Evolutionary conservation across 2,888 invertebrate species (phyloP).

Genomic region (Choreutis nemorana): DNA sequence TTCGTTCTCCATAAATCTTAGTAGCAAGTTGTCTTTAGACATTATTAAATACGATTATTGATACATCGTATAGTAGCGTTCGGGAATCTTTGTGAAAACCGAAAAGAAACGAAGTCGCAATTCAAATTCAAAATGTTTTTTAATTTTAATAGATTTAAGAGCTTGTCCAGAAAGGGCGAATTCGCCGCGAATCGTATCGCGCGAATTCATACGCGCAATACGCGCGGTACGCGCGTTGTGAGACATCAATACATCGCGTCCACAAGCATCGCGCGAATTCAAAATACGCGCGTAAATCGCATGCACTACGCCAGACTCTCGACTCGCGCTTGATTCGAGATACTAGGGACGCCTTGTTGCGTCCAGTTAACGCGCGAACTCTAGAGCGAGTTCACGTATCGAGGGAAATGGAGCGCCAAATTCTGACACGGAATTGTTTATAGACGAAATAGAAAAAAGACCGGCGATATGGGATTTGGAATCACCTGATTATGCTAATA

Average conservation of each 20-base stretch:
- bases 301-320: not conserved
- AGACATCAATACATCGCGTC: not conserved
- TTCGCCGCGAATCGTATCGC: not conserved
- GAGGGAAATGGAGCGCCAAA: slow-evolving; percentile 7
- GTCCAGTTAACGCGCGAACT: slow-evolving; percentile 6
- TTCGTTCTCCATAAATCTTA: too few relatives aligned
- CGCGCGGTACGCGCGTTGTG: not conserved
- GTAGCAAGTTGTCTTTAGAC: too few relatives aligned
- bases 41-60: too few relatives aligned
- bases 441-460: slow-evolving; percentile 9
- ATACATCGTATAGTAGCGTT: too few relatives aligned
- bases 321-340: slow-evolving; percentile 1
- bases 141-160: slow-evolving; percentile 1
- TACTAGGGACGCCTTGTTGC: slow-evolving; percentile 7
- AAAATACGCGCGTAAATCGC: too few relatives aligned
- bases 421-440: slow-evolving; percentile 10
- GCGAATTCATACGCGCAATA: not conserved
- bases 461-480: slow-evolving; percentile 10
- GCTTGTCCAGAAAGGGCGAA: not conserved
- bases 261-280: not conserved
- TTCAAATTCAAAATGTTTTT: too few relatives aligned
- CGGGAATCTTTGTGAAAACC: too few relatives aligned
- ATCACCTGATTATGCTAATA: slow-evolving; percentile 10
- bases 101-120: too few relatives aligned
- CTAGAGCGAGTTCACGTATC: slow-evolving; percentile 7